These are phyloP conservation scores for Dreissena rostriformis DNA, from an alignment of 1,140 invertebrate species.

Conservation along the genomic window DNA sequence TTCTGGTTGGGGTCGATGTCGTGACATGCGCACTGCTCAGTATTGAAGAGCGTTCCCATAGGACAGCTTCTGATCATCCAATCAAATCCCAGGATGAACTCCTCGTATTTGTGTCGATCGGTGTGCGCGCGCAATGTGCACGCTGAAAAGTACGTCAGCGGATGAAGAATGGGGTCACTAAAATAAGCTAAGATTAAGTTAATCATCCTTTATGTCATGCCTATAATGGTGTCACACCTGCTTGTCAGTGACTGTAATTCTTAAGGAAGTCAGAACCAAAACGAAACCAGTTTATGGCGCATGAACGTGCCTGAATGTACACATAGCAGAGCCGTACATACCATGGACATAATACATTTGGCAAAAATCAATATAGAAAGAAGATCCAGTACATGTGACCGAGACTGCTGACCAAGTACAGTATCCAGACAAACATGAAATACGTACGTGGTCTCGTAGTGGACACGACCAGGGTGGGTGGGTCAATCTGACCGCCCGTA, in stretches of 20 bases:
- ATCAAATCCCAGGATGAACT: conserved; percentile 50
- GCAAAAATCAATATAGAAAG: no score
- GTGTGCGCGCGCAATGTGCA: conserved; percentile 21
- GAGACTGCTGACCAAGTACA: no score
- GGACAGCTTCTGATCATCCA: conserved; percentile 43
- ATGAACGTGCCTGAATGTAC: no score
- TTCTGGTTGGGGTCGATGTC: conserved; percentile 47
- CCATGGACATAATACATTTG: no score
- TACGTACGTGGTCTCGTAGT: conserved; percentile 53
- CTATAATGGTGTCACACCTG: no score
- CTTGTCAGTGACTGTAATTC: no score
- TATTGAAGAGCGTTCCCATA: conserved; percentile 50
- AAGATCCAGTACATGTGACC: no score
- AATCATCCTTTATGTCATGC: no score
- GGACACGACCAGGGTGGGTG: neutral
- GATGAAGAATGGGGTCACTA: neutral
- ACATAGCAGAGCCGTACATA: no score
- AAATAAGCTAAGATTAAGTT: no score
- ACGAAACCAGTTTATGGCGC: no score
- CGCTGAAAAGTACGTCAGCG: conserved; percentile 6
- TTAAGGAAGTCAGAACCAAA: no score
- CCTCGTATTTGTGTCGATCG: conserved; percentile 46
- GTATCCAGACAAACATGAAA: neutral
- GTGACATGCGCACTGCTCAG: conserved; percentile 34
- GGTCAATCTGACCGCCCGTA: conserved; percentile 4